These are phyloP conservation scores for Diplodus puntazzo DNA, from an alignment of 2,797 vertebrate genomes.

Conservation along the genomic window DNA sequence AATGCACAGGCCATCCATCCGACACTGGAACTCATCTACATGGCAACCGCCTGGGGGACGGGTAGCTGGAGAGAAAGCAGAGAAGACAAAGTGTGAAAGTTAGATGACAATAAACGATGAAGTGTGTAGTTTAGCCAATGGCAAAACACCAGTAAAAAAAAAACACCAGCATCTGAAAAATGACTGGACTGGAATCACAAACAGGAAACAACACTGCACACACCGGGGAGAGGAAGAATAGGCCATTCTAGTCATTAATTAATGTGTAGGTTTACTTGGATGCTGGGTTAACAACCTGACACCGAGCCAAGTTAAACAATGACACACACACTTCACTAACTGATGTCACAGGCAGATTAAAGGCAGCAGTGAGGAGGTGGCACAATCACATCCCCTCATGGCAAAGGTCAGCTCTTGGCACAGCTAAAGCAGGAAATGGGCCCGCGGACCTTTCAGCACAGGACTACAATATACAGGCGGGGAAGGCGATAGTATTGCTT, in stretches of 20 bases:
- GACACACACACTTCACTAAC: conserved; percentile 48
- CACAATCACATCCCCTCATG: conserved; percentile 62
- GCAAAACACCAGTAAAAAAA: conserved; percentile 27
- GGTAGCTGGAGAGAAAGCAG: conserved; percentile 84
- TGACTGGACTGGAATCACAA: conserved; percentile 13
- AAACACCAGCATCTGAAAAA: conserved; percentile 18
- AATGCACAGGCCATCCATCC: conserved; percentile 94
- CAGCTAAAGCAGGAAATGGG: conserved; percentile 44
- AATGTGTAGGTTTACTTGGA: conserved; percentile 43
- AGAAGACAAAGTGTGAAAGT: conserved; percentile 11
- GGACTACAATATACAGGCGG: conserved; percentile 48
- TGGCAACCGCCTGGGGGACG: conserved; percentile 97
- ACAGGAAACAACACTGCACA: conserved; percentile 22
- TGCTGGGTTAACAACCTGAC: conserved; percentile 47
- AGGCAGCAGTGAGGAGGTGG: conserved; percentile 43
- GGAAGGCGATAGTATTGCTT: conserved; percentile 53
- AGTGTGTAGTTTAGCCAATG: background rate
- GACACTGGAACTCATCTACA: conserved; percentile 95
- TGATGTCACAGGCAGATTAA: conserved; percentile 58
- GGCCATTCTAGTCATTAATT: conserved; percentile 44
- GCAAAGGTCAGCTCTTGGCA: conserved; percentile 68
- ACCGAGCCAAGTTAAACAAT: conserved; percentile 57
- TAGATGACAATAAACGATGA: conserved; percentile 16
- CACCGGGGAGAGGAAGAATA: conserved; percentile 12
- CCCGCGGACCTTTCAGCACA: conserved; percentile 34